phyloP scores from a whole-genome alignment of 2,113 vertebrate species.

The Scatophagus argus region DNA sequence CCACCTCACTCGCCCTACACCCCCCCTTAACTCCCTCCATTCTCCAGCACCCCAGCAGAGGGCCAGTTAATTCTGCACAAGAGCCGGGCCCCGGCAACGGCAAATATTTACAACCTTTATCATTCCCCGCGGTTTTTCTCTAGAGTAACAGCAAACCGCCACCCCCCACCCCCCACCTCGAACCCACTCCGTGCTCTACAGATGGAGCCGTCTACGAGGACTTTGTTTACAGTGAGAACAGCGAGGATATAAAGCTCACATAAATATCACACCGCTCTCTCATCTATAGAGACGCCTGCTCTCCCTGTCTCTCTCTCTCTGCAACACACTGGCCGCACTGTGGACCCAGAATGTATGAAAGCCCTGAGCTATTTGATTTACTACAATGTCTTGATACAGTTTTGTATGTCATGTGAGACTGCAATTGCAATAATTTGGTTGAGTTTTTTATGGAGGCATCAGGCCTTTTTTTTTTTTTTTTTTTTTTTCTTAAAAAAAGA shows the following conservation, averaged over 20 bases:
- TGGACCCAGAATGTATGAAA: conserved; percentile 53
- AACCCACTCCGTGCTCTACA: conserved; percentile 64
- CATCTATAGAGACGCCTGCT: conserved; percentile 66
- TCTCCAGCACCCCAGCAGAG: conserved; percentile 74
- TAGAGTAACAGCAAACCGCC: conserved; percentile 65
- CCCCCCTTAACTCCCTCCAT: neutral
- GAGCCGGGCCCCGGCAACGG: conserved; percentile 78
- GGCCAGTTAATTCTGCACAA: conserved; percentile 79
- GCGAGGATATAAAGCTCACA: conserved; percentile 81
- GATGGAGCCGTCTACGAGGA: conserved; percentile 77
- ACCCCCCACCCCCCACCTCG: neutral
- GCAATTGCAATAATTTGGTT: conserved; percentile 47
- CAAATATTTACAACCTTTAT: conserved; percentile 85
- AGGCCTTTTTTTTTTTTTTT: neutral
- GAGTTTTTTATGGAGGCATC: conserved; percentile 35
- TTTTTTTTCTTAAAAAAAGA: neutral
- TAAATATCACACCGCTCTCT: conserved; percentile 77
- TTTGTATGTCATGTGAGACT: conserved; percentile 47
- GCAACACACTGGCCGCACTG: conserved; percentile 47
- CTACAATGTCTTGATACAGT: conserved; percentile 41
- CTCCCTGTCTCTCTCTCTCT: conserved; percentile 38
- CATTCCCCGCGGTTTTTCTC: conserved; percentile 80
- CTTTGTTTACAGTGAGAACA: conserved; percentile 82
- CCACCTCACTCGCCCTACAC: conserved; percentile 12
- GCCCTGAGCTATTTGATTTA: conserved; percentile 59